Evolutionary conservation across 2,113 vertebrate genomes (phyloP), one percentile per base, ranked within the genome.

Genomic region (Xerus inauris): DNA sequence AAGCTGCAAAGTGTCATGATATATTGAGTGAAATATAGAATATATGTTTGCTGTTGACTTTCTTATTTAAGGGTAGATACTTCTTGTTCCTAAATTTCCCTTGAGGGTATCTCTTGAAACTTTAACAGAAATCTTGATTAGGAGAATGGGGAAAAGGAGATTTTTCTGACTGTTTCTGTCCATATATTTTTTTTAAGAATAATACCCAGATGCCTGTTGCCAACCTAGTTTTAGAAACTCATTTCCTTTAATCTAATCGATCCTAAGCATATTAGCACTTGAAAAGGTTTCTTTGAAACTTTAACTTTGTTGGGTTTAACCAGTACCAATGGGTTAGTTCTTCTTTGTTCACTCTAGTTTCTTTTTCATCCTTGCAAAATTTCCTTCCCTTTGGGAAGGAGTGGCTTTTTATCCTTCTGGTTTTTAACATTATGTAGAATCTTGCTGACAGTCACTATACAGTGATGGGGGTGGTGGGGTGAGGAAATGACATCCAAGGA

Each of bases 221-320:
- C 87, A 87, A 38, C 16, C 40, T 95, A 35, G n/a, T 72, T 97
- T 80, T 47, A 95, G 64, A 94, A 94, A 62, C 79, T 62, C 32
- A 47, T 88, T 90, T 91, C 80, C 26, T 90, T 91, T 80, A 80
- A 49, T 75, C 47, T 26, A 82, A 40, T 71, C 69, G 20, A 67
- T 54, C 30, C 28, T 32, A 35, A 91, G 28, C 11, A 8, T 92
- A 49, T 96, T 35, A 35, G 45, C 84, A 65, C 24, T 76, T 67
- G 59, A 54, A 65, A 73, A 95, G 19, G 7, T 91, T 42, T 69
- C 65, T 83, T 92, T 94, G 64, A 91, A 87, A 87, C 32, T 38
- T 73, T 72, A 19, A 80, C 49, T 65, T 94, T 59, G 45, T 80
- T 12, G 0, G n/a, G 49, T 84, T 64, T 75, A 45, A 71, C n/a